phyloP scores from a whole-genome alignment of 2,113 vertebrate genomes.

The Otus sunia region DNA sequence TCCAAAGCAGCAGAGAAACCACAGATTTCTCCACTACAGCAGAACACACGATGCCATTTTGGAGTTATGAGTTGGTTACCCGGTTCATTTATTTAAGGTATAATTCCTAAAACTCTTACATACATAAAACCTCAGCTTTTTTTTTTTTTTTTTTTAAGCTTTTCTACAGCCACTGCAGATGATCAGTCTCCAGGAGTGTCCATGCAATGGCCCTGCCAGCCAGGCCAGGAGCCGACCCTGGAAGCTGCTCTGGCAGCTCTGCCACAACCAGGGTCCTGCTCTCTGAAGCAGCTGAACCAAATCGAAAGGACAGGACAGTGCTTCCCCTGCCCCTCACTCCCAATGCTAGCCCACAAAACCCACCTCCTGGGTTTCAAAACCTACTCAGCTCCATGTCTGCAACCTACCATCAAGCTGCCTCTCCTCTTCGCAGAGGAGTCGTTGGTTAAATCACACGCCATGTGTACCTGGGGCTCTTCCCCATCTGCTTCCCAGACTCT shows the following conservation, averaged over 20 bases:
- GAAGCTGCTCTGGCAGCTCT: not conserved
- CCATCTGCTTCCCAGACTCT: not conserved
- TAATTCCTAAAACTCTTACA: not conserved
- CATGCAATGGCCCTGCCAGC: not conserved
- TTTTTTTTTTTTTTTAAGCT: not conserved
- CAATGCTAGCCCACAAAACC: not conserved
- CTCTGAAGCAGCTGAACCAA: not conserved
- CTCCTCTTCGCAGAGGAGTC: not conserved
- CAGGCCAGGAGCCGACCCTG: not conserved
- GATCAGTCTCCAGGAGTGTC: not conserved
- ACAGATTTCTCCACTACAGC: not conserved
- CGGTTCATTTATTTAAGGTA: not conserved
- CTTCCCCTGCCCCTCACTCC: not conserved
- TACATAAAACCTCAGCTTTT: not conserved
- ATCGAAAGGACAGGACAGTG: not conserved
- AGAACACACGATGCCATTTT: rapidly evolving
- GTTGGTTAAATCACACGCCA: not conserved
- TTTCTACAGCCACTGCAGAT: not conserved
- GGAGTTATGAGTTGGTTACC: not conserved
- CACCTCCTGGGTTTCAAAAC: not conserved
- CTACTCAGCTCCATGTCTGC: not conserved
- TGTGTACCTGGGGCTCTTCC: not conserved
- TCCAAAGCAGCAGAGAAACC: not conserved
- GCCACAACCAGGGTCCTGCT: rapidly evolving
- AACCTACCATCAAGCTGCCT: not conserved